A percentile compares a stretch with the other conserved stretches of the same genome.
Evolutionary conservation across 2,113 vertebrate species (phyloP).

Genomic region (Rhea americana): DNA sequence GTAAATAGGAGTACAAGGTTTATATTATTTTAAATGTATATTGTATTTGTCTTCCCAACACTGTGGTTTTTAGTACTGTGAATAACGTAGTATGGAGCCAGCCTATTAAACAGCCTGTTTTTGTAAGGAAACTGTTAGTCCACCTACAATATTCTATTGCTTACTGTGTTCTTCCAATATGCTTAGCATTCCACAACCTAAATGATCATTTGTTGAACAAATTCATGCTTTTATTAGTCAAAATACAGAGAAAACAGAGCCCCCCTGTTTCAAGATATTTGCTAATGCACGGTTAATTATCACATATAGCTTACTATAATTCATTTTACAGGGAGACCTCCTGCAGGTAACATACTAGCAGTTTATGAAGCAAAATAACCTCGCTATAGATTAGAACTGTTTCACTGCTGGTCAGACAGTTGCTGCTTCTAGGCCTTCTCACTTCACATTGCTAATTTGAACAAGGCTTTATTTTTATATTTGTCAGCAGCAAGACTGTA

Average conservation of each 20-base stretch:
- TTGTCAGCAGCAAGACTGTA: slow-evolving; percentile 90
- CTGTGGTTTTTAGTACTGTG: slow-evolving; percentile 82
- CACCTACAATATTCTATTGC: slow-evolving; percentile 83
- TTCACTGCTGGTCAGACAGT: slow-evolving; percentile 83
- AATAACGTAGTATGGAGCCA: slow-evolving; percentile 83
- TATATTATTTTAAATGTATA: slow-evolving; percentile 85
- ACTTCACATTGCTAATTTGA: slow-evolving; percentile 90
- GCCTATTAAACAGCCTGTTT: slow-evolving; percentile 86
- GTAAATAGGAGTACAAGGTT: slow-evolving; percentile 82
- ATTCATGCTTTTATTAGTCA: slow-evolving; percentile 88
- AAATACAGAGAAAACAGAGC: slow-evolving; percentile 86
- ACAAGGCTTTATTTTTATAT: slow-evolving; percentile 96
- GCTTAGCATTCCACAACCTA: slow-evolving; percentile 83
- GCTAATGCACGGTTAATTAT: slow-evolving; percentile 90
- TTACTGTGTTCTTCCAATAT: slow-evolving; percentile 83
- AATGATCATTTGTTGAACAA: slow-evolving; percentile 90
- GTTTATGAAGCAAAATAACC: slow-evolving; percentile 90
- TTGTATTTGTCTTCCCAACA: slow-evolving; percentile 84
- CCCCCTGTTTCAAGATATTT: slow-evolving; percentile 86
- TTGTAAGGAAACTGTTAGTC: slow-evolving; percentile 83
- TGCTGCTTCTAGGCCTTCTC: slow-evolving; percentile 85
- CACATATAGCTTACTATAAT: slow-evolving; percentile 89
- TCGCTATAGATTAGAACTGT: slow-evolving; percentile 85
- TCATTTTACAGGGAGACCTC: slow-evolving; percentile 87
- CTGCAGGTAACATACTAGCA: slow-evolving; percentile 85